Evolutionary conservation across 1,140 invertebrate species (phyloP), one percentile per base, ranked within the genome.

Genomic region (Pseudomyrmex gracilis): DNA sequence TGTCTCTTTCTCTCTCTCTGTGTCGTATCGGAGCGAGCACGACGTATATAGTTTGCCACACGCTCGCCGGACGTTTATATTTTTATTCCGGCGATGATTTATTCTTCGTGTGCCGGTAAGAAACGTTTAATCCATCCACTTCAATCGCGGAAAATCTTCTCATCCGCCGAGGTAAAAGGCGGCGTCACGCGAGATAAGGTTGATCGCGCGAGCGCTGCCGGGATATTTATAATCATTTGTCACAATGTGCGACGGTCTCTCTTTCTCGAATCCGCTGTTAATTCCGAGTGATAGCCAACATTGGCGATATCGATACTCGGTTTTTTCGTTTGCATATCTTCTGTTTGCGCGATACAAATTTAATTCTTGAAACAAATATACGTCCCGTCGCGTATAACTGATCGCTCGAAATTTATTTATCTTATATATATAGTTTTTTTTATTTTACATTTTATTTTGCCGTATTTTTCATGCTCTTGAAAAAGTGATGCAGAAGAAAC

Each of bases 61-160:
- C 58, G 43, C 7, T 49, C 17, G 13, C 13, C 58, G 1, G 43
- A n/a, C 22, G 1, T 43, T n/a, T 9, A 43, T 53, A 43, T 53
- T 76, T 34, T 66, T 43, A 76, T 61, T 76, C 24, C 1, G 51
- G 24, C 13, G 17, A 80, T 80, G 53, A 80, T 70, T 80, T 58
- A 34, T 34, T 34, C 34, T 34, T 5, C 34, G 34, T 34, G 34
- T 34, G 34, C 34, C 34, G 34, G 34, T 34, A 34, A 34, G 34
- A 34, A 34, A 34, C 34, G 34, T 34, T 34, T 34, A 34, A 24
- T 45, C n/a, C 9, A 57, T 17, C 20, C 2, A 12, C 9, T 49
- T 55, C 64, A 24, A 84, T 78, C 49, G 17, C 13, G 17, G 58
- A 82, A 73, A 82, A 63, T 61, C 20, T 61, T 34, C 34, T 61